Evolutionary conservation across 1,140 invertebrate genomes (phyloP).

Genomic region (Leptopilina boulardi): DNA sequence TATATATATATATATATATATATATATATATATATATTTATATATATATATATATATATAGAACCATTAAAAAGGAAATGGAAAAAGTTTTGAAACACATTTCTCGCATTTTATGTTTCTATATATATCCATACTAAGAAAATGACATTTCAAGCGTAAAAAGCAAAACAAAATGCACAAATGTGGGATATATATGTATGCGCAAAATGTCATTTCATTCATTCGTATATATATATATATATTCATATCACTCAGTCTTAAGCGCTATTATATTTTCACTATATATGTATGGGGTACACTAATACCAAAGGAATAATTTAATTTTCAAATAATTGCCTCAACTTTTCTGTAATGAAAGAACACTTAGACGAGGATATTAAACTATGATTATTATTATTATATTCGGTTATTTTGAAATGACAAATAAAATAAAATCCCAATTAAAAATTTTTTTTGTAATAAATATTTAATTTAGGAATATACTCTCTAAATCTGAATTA

Average conservation of each 20-base stretch:
- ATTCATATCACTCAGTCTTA: neutral
- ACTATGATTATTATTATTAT: no score
- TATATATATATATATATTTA: no score
- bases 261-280: neutral
- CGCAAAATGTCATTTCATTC: neutral
- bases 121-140: constrained; percentile 3
- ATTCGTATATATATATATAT: neutral
- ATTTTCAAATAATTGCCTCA: constrained; percentile 3
- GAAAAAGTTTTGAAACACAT: constrained; percentile 15
- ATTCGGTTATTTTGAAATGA: no score
- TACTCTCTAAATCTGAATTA: no score
- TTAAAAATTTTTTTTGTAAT: no score
- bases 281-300: neutral
- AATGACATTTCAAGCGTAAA: constrained; percentile 8
- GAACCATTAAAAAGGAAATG: constrained; percentile 1
- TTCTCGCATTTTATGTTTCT: constrained; percentile 1
- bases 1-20: no score
- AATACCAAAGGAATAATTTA: neutral
- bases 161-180: neutral
- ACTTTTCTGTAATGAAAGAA: no score
- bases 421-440: no score
- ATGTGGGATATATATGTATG: neutral
- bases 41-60: neutral
- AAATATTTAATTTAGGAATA: no score
- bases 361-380: no score